Percentiles rank a stretch among this genome's conserved stretches.
Evolutionary conservation across 2,797 vertebrate genomes (phyloP).

Genomic region (Peromyscus attwateri): DNA sequence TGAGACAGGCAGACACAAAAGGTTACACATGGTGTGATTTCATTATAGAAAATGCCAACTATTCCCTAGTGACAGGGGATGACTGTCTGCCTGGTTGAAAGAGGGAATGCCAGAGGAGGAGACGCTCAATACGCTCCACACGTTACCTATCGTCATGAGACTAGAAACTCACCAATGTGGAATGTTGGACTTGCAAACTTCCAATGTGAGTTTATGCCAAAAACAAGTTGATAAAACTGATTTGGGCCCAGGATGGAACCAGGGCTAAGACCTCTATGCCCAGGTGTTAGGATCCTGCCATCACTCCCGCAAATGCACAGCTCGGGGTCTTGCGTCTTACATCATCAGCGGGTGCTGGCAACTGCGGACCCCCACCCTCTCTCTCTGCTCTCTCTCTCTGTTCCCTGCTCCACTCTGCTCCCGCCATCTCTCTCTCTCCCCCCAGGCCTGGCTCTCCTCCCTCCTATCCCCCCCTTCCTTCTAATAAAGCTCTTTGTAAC

Average conservation of each 20-base stretch:
- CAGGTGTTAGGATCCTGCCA: no score
- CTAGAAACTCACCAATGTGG: neutral
- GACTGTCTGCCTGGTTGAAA: neutral
- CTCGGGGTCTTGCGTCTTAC: no score
- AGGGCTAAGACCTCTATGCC: neutral
- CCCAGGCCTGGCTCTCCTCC: no score
- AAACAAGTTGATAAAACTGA: neutral
- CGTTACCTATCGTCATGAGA: neutral
- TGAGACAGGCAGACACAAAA: neutral
- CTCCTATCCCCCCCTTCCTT: no score
- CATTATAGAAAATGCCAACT: neutral
- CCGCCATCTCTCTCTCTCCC: no score
- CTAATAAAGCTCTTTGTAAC: no score
- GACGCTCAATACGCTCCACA: accelerated
- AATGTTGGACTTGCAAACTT: neutral
- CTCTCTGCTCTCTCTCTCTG: no score
- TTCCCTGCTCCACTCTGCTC: no score
- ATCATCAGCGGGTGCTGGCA: no score
- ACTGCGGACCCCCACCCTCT: no score
- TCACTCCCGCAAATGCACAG: no score
- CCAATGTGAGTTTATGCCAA: neutral
- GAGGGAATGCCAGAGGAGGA: neutral
- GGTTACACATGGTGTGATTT: neutral
- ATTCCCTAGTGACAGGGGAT: neutral
- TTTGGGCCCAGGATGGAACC: neutral